Base-by-base conservation (phyloP, 1,140 invertebrate genomes). In the Eurosta solidaginis region DNA sequence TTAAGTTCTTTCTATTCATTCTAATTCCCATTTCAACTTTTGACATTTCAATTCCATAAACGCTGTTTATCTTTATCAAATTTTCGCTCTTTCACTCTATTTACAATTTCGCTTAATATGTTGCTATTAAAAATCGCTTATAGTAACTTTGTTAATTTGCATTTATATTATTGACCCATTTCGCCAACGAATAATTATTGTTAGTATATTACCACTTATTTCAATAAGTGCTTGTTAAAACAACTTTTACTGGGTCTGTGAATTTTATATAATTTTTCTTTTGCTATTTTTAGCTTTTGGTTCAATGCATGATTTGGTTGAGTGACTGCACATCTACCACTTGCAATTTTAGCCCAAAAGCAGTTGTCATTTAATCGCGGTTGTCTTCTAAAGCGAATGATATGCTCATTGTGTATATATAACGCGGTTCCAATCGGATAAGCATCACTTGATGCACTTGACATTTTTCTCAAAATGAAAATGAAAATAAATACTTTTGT, bases 391-490 rank as follows among this genome's bases (percentile, higher is more conserved):
- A 68, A 33, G 59, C 5, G 40, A 68, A 68, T 68, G 33, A 10
- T 68, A 17, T 68, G 7, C 33, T 68, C 25, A n/a, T 22, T 5
- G n/a, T n/a, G n/a, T 22, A 6, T 52, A 6, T 10, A 6, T 17
- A 17, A 17, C 22, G 49, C 22, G 33, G 59, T 68, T 68, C 59
- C 59, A 68, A 68, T 68, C 33, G 33, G 59, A 29, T 68, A 68
- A 29, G 59, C 59, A 40, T 68, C 59, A 68, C 59, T 68, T 68
- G 27, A 68, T 68, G 59, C 33, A 68, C 59, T 68, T 68, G 59
- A 68, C 59, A 68, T 68, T 68, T 68, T 68, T 68, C 59, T 29
- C 59, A 68, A 68, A 68, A 33, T 68, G 59, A 68, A 68, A 68
- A 42, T 20, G 59, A 68, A 68, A 68, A 68, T 68, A 68, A 68